Percentiles rank a stretch among this genome's conserved stretches.
Conservation (phyloP, 2,797 vertebrate genomes). For the Myripristis jacobus region DNA sequence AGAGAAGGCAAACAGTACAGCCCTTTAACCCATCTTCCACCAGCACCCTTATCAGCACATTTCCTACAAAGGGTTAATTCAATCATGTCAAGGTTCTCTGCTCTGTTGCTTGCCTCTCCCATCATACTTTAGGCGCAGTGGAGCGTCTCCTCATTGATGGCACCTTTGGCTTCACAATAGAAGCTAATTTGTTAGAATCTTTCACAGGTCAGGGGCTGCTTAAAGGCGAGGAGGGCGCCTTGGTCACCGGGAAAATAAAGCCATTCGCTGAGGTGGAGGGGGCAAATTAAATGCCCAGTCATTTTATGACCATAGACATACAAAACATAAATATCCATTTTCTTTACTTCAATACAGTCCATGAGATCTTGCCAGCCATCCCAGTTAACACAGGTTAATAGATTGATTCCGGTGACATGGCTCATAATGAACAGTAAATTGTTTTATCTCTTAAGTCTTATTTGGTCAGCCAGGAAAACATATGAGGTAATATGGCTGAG, state of each 20-base stretch:
- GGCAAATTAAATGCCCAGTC: constrained; percentile 96
- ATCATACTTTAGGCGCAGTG: constrained; percentile 98
- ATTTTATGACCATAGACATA: constrained; percentile 91
- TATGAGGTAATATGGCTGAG: constrained; percentile 99
- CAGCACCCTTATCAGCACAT: constrained; percentile 78
- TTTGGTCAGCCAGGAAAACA: constrained; percentile 99
- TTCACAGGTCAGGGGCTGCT: constrained; percentile 99
- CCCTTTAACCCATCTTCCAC: constrained; percentile 70
- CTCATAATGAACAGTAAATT: constrained; percentile 99
- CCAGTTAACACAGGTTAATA: constrained; percentile 99
- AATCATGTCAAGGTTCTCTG: constrained; percentile 94
- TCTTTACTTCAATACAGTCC: constrained; percentile 78
- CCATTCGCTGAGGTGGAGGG: constrained; percentile 88
- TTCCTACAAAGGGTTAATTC: constrained; percentile 94
- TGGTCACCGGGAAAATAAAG: constrained; percentile 95
- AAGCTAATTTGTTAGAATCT: constrained; percentile 99
- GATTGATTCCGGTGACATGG: constrained; percentile 99
- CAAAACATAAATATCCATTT: constrained; percentile 89
- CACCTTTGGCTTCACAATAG: constrained; percentile 99
- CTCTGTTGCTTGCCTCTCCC: constrained; percentile 92
- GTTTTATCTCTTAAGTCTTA: constrained; percentile 99
- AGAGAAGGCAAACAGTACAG: constrained; percentile 55
- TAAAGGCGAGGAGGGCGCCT: constrained; percentile 91
- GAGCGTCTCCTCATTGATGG: constrained; percentile 98
- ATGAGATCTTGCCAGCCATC: constrained; percentile 90